These are phyloP conservation scores for Anthoscopus minutus DNA, from an alignment of 2,113 vertebrate genomes.

Conservation along the genomic window DNA sequence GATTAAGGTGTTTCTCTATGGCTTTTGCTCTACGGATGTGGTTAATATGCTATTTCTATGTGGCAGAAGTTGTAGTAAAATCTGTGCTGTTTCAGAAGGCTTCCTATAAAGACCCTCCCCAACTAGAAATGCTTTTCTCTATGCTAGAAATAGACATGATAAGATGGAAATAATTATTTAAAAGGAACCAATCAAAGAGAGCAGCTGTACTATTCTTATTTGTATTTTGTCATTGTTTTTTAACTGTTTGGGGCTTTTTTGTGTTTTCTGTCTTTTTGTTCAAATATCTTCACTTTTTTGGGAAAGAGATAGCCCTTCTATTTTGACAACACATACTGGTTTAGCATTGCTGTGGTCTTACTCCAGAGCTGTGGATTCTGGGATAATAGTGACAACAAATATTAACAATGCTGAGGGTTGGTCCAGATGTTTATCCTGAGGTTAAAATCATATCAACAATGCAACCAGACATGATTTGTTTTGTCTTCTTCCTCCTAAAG, in stretches of 20 bases:
- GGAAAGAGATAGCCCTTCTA: neutral
- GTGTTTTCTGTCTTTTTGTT: neutral
- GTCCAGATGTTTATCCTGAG: slow-evolving; percentile 44
- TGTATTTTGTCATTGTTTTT: neutral
- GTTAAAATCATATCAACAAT: neutral
- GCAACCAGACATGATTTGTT: neutral
- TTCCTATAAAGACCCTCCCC: neutral
- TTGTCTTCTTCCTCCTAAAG: slow-evolving; percentile 6
- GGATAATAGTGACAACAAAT: neutral
- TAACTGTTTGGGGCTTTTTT: accelerated
- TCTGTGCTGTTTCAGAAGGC: neutral
- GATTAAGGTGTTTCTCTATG: neutral
- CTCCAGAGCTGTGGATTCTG: neutral
- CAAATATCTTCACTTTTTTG: neutral
- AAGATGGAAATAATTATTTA: neutral
- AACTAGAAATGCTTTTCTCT: neutral
- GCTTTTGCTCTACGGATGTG: neutral
- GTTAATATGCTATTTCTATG: neutral
- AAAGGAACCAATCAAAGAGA: neutral
- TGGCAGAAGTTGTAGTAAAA: neutral
- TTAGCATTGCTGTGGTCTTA: neutral
- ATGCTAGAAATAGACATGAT: neutral
- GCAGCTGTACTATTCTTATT: neutral
- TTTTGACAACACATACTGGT: neutral
- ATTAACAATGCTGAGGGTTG: neutral